A percentile compares a stretch with the other conserved stretches of the same genome.
These are phyloP conservation scores for Thunnus maccoyii DNA, from an alignment of 2,113 vertebrate species.

Conservation along the genomic window DNA sequence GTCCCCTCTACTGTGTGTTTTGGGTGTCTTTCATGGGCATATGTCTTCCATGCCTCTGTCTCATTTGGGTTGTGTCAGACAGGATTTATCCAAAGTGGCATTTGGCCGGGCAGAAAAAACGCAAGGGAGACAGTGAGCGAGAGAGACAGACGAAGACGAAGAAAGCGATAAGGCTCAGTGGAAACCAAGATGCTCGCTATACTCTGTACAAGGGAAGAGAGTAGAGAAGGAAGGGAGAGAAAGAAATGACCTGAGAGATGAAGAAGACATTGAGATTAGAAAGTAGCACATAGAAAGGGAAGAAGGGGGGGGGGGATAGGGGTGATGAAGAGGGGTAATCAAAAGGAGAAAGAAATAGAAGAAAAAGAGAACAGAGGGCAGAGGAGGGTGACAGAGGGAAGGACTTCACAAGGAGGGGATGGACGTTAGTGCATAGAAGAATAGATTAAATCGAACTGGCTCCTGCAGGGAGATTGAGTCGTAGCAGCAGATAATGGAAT, in stretches of 20 bases:
- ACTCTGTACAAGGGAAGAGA: not conserved
- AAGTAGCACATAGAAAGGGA: slow-evolving; percentile 4
- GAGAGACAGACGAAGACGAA: not conserved
- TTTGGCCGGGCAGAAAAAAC: slow-evolving; percentile 21
- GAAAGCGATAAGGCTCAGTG: not conserved
- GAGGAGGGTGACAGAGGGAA: not conserved
- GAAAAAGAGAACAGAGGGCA: slow-evolving; percentile 2
- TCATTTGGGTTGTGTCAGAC: slow-evolving; percentile 33
- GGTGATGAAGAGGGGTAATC: slow-evolving; percentile 38
- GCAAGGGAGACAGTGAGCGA: not conserved
- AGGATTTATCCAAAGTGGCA: slow-evolving; percentile 23
- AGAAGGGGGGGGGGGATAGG: not conserved
- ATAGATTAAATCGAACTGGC: slow-evolving; percentile 14
- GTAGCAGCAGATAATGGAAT: slow-evolving; percentile 10
- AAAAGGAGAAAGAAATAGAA: slow-evolving; percentile 6
- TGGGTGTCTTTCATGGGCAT: slow-evolving; percentile 3
- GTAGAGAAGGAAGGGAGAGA: not conserved
- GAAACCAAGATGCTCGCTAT: slow-evolving; percentile 5
- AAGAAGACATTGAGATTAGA: slow-evolving; percentile 6
- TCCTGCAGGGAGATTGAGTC: slow-evolving; percentile 24
- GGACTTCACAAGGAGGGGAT: slow-evolving; percentile 6
- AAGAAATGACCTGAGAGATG: slow-evolving; percentile 29
- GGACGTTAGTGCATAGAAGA: slow-evolving; percentile 15
- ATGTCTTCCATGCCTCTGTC: slow-evolving; percentile 23
- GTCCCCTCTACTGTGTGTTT: not conserved